phyloP scores from a whole-genome alignment of 2,113 vertebrate genomes.

The Neogale vison region DNA sequence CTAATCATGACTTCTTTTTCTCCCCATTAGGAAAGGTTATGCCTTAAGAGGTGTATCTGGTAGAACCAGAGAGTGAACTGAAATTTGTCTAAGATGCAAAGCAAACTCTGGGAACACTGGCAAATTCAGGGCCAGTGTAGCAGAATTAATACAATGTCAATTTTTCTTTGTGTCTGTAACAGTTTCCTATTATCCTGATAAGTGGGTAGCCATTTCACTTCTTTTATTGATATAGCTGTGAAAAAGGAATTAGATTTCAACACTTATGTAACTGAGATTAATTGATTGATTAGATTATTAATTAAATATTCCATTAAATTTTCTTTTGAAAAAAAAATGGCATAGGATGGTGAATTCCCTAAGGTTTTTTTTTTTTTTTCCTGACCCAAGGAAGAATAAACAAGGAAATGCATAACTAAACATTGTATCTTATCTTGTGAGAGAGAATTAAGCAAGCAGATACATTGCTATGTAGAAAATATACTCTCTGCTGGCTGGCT shows the following conservation, averaged over 20 bases:
- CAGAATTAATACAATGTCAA: constrained; percentile 79
- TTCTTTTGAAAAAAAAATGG: constrained; percentile 79
- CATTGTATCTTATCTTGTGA: constrained; percentile 80
- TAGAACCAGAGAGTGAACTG: neutral
- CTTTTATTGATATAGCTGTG: constrained; percentile 82
- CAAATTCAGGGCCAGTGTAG: constrained; percentile 49
- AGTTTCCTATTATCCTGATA: constrained; percentile 79
- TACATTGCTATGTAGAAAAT: constrained; percentile 62
- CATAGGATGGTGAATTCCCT: constrained; percentile 80
- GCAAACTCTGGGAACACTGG: constrained; percentile 64
- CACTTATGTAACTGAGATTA: constrained; percentile 85
- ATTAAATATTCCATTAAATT: constrained; percentile 89
- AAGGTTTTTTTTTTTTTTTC: constrained; percentile 62
- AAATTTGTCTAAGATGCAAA: constrained; percentile 62
- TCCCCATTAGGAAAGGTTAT: constrained; percentile 33
- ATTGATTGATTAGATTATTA: constrained; percentile 91
- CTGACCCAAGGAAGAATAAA: constrained; percentile 85
- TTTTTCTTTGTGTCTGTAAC: constrained; percentile 81
- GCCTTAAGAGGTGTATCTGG: constrained; percentile 46
- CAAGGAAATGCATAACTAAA: constrained; percentile 86
- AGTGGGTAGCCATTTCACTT: constrained; percentile 81
- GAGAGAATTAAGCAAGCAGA: constrained; percentile 81
- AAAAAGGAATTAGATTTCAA: constrained; percentile 85
- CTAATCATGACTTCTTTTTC: constrained; percentile 33
- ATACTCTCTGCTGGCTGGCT: constrained; percentile 43